Base-by-base conservation (phyloP, 1,140 invertebrate genomes). In the Philaenus spumarius region DNA sequence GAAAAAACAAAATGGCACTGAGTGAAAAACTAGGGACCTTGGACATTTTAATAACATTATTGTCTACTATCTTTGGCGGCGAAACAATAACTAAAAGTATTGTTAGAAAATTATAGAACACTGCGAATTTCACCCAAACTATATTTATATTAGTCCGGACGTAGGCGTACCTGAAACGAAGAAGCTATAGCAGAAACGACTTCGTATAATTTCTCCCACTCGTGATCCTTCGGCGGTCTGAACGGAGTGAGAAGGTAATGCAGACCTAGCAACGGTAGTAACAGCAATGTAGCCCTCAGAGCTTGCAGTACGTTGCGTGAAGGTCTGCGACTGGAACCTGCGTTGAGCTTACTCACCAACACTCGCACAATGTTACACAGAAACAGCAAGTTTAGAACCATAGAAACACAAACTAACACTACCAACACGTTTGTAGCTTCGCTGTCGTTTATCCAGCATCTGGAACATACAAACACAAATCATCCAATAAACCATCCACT, bases 321-420 rank as follows among this genome's bases (percentile, higher is more conserved):
- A n/a, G n/a, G n/a, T n/a, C n/a, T n/a, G 79, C 72, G 60, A 70
- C 74, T 83, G 69, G 72, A 82, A 22, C 75, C 77, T 65, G 83
- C 84, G 66, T 87, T 79, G 51, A 96, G 74, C 72, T 97, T 97
- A 5, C 87, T 85, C 30, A 94, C 81, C 15, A 97, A 78, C 3
- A 97, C 90, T 54, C 93, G 80, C 45, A 97, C 86, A 65, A 97
- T 97, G 76, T 96, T 97, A 72, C 90, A 87, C 30, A 97, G 81
- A 73, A 97, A 97, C 53, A 89, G 75, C 20, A 95, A 75, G 75
- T 96, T 97, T 24, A 94, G 77, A 65, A 89, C 75, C 66, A 93
- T 82, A 7, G 89, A 90, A 26, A 83, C 75, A 64, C 83, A 84
- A 12, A 92, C 90, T 0, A 90, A 85, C 14, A 86, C 84, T 9